These are phyloP conservation scores for Coleophora flavipennella DNA, from an alignment of 2,888 invertebrate genomes.

Conservation along the genomic window DNA sequence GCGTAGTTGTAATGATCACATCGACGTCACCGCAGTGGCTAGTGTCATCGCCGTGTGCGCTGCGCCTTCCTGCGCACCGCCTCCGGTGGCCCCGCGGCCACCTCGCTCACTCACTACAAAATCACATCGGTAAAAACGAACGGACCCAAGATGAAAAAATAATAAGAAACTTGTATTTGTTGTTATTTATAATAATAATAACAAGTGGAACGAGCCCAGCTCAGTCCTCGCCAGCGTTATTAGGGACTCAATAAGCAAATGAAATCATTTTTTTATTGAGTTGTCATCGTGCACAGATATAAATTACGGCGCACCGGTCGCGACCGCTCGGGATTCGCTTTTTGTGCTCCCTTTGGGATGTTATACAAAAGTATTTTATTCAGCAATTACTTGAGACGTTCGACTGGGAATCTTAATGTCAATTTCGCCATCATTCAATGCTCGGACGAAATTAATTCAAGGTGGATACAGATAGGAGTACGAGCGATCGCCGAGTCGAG, in stretches of 20 bases:
- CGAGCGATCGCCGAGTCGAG: slow-evolving; percentile 30
- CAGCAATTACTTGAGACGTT: slow-evolving; percentile 70
- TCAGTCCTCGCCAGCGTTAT: slow-evolving; percentile 55
- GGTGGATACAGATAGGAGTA: slow-evolving; percentile 34
- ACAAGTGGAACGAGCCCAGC: slow-evolving; percentile 44
- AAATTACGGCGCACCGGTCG: slow-evolving; percentile 56
- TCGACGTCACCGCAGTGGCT: slow-evolving; percentile 27
- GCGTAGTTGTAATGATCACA: slow-evolving; percentile 30
- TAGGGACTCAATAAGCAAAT: slow-evolving; percentile 72
- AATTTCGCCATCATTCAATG: slow-evolving; percentile 69
- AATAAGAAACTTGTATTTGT: slow-evolving; percentile 50
- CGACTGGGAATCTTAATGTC: slow-evolving; percentile 66
- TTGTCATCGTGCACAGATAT: slow-evolving; percentile 67
- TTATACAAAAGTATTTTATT: slow-evolving; percentile 70
- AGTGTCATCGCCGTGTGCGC: slow-evolving; percentile 32
- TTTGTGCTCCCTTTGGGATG: slow-evolving; percentile 63
- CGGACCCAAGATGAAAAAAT: slow-evolving; percentile 35
- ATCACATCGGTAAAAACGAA: slow-evolving; percentile 30
- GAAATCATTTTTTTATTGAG: slow-evolving; percentile 73
- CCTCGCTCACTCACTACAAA: slow-evolving; percentile 24
- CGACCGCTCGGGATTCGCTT: slow-evolving; percentile 39
- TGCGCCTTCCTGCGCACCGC: slow-evolving; percentile 29
- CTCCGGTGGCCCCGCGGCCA: slow-evolving; percentile 53
- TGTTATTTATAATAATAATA: slow-evolving; percentile 59
- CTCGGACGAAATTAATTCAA: slow-evolving; percentile 63